Conservation (phyloP, 2,888 invertebrate species). For the Agonopterix alstromeriana region DNA sequence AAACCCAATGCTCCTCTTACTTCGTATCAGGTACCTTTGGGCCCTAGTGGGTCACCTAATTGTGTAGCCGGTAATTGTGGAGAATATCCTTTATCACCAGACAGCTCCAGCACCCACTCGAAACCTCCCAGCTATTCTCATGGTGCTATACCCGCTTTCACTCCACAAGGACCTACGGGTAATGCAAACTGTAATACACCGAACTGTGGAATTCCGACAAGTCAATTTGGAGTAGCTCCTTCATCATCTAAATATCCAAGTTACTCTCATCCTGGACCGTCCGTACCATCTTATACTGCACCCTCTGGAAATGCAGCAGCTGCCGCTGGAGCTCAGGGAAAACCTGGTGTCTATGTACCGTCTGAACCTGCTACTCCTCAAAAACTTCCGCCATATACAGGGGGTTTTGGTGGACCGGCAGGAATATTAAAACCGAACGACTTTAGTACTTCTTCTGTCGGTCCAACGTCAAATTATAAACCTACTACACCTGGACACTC, state of each 20-base stretch:
- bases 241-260: slow-evolving; percentile 2
- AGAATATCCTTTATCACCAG: slow-evolving; percentile 1
- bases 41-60: slow-evolving; percentile 8
- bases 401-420: slow-evolving; percentile 25
- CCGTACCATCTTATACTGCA: neutral
- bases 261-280: neutral
- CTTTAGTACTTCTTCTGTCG: slow-evolving; percentile 2
- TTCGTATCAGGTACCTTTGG: slow-evolving; percentile 7
- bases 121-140: slow-evolving; percentile 8
- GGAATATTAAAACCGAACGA: slow-evolving; percentile 17
- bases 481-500: neutral
- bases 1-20: slow-evolving; percentile 1
- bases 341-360: slow-evolving; percentile 5
- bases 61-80: slow-evolving; percentile 26
- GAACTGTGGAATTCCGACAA: slow-evolving; percentile 2
- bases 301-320: slow-evolving; percentile 4
- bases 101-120: slow-evolving; percentile 1
- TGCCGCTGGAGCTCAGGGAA: slow-evolving; percentile 2
- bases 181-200: slow-evolving; percentile 4
- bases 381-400: slow-evolving; percentile 20
- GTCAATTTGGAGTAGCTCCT: neutral
- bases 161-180: slow-evolving; percentile 7
- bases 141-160: slow-evolving; percentile 12
- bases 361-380: slow-evolving; percentile 1
- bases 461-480: slow-evolving; percentile 3